Evolutionary conservation across 2,797 vertebrate genomes (phyloP).

Genomic region (Scleropages formosus): DNA sequence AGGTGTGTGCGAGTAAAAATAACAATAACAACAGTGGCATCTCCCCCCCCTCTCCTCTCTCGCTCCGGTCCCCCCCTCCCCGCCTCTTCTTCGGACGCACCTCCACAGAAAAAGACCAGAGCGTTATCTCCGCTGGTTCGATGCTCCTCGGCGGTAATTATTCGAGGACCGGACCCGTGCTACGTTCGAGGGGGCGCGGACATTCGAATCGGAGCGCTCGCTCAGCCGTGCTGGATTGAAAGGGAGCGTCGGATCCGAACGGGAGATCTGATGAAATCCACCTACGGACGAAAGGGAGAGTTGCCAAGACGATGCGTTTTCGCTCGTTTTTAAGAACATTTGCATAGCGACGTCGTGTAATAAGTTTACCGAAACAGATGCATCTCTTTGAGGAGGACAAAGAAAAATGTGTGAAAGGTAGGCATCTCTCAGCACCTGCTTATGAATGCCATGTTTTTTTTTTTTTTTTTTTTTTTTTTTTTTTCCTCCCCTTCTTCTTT

Average conservation of each 20-base stretch:
- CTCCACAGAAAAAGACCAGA: constrained; percentile 35
- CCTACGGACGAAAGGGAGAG: constrained; percentile 17
- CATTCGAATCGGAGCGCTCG: background rate
- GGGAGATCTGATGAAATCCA: constrained; percentile 8
- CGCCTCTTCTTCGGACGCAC: constrained; percentile 52
- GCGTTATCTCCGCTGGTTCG: constrained; percentile 39
- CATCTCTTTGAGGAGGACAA: constrained; percentile 53
- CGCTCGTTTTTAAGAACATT: constrained; percentile 29
- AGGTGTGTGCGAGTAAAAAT: constrained; percentile 41
- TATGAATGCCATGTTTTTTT: background rate
- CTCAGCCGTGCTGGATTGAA: background rate
- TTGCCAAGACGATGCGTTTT: constrained; percentile 25
- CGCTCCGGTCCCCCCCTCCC: constrained; percentile 18
- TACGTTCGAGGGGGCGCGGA: background rate
- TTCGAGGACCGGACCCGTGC: background rate
- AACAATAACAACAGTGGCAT: constrained; percentile 40
- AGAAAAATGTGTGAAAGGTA: constrained; percentile 52
- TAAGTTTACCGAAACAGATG: constrained; percentile 47
- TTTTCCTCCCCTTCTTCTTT: too few species aligned
- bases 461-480: too few species aligned
- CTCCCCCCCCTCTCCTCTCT: constrained; percentile 47
- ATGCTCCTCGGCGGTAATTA: constrained; percentile 15
- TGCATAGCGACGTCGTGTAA: constrained; percentile 38
- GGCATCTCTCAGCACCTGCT: constrained; percentile 28
- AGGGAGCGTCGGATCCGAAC: background rate